Evolutionary conservation across 23 tunicate genomes (phyloP), one percentile per base, ranked within the genome.

Genomic region (Trididemnum miniatum): DNA sequence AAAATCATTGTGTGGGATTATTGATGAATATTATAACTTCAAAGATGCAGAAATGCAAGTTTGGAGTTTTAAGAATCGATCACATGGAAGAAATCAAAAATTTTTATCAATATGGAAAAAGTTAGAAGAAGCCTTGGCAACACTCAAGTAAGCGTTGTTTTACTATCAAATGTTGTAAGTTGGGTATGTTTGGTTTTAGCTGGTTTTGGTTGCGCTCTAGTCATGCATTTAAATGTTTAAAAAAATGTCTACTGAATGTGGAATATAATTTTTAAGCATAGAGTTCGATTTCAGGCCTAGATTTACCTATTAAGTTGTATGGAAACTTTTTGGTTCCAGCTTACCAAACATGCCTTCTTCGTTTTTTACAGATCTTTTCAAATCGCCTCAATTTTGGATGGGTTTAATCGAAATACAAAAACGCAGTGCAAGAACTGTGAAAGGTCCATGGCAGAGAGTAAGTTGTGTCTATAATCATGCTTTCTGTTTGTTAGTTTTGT

Each of bases 1-100:
- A 3, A 82, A 82, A 32, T 66, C 86, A 0, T 52, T 82, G 1
- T 71, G 86, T 28, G 40, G 71, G 1, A 82, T 82, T 27, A 20
- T 82, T 23, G 51, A 82, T 69, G 86, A 82, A 50, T 82, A 82
- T 59, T 38, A 51, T 50, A 49, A 24, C 24, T 35, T 82, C 69
- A 82, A 82, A 82, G 86, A 82, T 37, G 76, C 86, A 26, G 86
- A 82, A 31, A 31, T 27, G 32, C 86, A 82, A 34, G 38, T 52
- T 23, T 51, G 51, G 51, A 52, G 25, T 77, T 52, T 77, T 20
- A 77, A 77, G 39, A 52, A 77, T 36, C 49, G 30, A 22, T 2
- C 9, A 77, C n/a, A 31, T 52, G 67, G 67, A 77, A 77, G 67
- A 31, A 51, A 77, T 15, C 82, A 77, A 25, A 77, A 77, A 31